A percentile compares a stretch with the other conserved stretches of the same genome.
These are phyloP conservation scores for Bursaphelenchus okinawaensis DNA, from an alignment of 2,888 invertebrate species.

Conservation along the genomic window DNA sequence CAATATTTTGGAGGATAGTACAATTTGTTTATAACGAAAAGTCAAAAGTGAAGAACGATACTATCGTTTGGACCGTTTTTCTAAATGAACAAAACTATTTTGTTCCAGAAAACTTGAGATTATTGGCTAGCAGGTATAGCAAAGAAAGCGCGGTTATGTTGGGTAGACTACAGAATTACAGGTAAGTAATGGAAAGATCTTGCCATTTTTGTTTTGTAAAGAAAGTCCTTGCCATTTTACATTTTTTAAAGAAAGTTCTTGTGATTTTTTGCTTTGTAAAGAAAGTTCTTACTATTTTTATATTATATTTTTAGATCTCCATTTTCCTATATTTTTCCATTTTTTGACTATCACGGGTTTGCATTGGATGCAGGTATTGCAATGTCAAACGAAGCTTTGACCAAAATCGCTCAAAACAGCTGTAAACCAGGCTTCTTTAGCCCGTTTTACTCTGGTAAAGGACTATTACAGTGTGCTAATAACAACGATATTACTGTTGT, in stretches of 20 bases:
- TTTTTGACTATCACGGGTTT: constrained; percentile 19
- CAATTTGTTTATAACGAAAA: constrained; percentile 9
- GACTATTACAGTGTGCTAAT: constrained; percentile 16
- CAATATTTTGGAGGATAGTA: not conserved
- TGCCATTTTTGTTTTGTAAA: not conserved
- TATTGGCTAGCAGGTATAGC: constrained; percentile 12
- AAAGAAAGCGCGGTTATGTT: constrained; percentile 10
- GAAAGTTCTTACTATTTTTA: no score
- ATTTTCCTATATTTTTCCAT: constrained; percentile 19
- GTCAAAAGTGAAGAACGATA: not conserved
- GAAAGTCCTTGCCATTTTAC: no score
- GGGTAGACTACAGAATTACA: not conserved
- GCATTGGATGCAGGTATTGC: constrained; percentile 21
- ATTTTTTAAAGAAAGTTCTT: not conserved
- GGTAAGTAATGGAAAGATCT: no score
- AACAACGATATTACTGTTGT: constrained; percentile 1
- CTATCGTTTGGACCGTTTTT: constrained; percentile 16
- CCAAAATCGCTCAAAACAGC: constrained; percentile 8
- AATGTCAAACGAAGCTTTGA: constrained; percentile 17
- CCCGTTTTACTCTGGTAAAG: constrained; percentile 27
- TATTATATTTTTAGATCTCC: constrained; percentile 13
- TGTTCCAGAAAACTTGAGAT: constrained; percentile 17
- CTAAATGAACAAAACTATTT: constrained; percentile 27
- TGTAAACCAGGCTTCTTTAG: constrained; percentile 19
- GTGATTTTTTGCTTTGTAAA: not conserved